A percentile compares a stretch with the other conserved stretches of the same genome.
phyloP scores from a whole-genome alignment of 2,888 invertebrate species.

The Herminia tarsipennalis region DNA sequence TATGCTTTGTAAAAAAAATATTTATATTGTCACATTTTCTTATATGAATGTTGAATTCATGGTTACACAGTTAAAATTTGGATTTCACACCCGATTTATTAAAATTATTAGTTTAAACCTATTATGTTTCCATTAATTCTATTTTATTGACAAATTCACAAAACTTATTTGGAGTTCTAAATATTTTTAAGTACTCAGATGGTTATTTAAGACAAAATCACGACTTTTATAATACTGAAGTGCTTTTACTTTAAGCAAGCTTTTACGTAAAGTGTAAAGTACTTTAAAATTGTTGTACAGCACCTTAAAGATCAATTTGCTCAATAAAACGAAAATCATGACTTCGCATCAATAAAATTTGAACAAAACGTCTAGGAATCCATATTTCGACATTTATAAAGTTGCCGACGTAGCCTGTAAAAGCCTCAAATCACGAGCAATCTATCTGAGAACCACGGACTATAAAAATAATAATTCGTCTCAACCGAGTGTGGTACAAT shows the following conservation, averaged over 20 bases:
- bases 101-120: no score
- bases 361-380: conserved; percentile 20
- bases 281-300: background rate
- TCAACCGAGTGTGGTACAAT: conserved; percentile 44
- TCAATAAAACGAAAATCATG: conserved; percentile 18
- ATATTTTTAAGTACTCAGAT: no score
- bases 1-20: no score
- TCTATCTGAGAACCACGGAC: conserved; percentile 75
- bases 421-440: conserved; percentile 78
- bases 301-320: conserved; percentile 1
- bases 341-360: conserved; percentile 19
- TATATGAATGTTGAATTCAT: no score
- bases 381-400: conserved; percentile 52
- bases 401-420: conserved; percentile 63
- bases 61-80: no score
- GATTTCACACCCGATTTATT: no score
- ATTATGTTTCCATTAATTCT: no score
- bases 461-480: conserved; percentile 83
- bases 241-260: no score
- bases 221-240: background rate
- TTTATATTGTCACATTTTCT: no score
- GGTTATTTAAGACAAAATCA: no score
- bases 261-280: background rate
- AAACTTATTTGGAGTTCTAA: no score
- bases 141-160: no score